These are phyloP conservation scores for Chydorus sphaericus DNA, from an alignment of 2,888 invertebrate species.

Conservation along the genomic window DNA sequence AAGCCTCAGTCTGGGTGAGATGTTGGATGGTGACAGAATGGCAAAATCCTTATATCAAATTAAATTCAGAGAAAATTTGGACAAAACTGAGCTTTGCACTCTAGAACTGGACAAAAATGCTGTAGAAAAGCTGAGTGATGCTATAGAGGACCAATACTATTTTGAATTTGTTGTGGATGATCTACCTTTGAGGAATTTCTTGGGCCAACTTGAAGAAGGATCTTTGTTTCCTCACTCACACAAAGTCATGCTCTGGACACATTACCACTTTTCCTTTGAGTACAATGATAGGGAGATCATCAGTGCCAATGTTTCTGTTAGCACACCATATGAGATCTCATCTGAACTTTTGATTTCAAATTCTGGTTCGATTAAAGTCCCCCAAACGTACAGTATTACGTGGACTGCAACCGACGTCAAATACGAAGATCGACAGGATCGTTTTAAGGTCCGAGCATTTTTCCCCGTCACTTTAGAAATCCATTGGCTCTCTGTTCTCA, in stretches of 20 bases:
- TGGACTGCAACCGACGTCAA: slow-evolving; percentile 31
- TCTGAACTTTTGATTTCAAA: too few relatives aligned
- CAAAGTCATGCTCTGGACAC: slow-evolving; percentile 33
- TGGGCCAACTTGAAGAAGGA: slow-evolving; percentile 34
- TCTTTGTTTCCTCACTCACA: slow-evolving; percentile 36
- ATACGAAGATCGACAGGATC: slow-evolving; percentile 28
- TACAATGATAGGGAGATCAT: slow-evolving; percentile 34
- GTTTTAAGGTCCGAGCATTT: slow-evolving; percentile 30
- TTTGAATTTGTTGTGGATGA: slow-evolving; percentile 37
- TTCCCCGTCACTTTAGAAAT: slow-evolving; percentile 36
- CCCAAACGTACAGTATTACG: slow-evolving; percentile 34
- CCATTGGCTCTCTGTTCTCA: slow-evolving; percentile 38
- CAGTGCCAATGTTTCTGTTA: slow-evolving; percentile 32
- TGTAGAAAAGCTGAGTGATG: slow-evolving; percentile 28
- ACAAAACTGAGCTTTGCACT: slow-evolving; percentile 30
- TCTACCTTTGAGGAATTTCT: slow-evolving; percentile 34
- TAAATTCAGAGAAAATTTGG: slow-evolving; percentile 28
- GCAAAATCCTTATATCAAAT: slow-evolving; percentile 33
- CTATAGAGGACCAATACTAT: slow-evolving; percentile 37
- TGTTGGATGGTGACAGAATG: slow-evolving; percentile 38
- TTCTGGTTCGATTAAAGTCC: too few relatives aligned
- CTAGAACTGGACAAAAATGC: slow-evolving; percentile 28
- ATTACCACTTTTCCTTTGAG: slow-evolving; percentile 33
- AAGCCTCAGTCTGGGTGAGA: slow-evolving; percentile 35
- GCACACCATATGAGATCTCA: slow-evolving; percentile 27